Evolutionary conservation across 2,113 vertebrate genomes (phyloP), one percentile per base, ranked within the genome.

Genomic region (Synodontis membranacea): DNA sequence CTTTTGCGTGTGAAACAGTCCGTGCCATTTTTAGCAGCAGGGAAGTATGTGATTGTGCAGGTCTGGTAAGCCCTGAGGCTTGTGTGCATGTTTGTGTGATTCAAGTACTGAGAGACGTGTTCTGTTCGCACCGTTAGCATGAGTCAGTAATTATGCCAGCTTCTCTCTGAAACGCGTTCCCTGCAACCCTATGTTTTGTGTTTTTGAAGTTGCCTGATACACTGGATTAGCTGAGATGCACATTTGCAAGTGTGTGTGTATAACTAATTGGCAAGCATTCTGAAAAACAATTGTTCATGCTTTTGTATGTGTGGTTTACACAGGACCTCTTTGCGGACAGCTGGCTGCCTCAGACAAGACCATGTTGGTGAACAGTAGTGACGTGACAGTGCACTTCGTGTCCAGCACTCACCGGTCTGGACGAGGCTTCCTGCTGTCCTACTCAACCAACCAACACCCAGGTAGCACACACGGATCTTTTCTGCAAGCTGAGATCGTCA

Each of bases 371-470:
- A 92, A 91, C 87, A 94, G 93, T 90, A 96, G 93, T 66, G 84
- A 94, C 19, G 88, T 94, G 87, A 96, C 91, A 0, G 42, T 97
- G 89, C 93, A 89, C 15, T 97, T 97, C 92, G 92, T 90, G 89
- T 95, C 95, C 8, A 93, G 92, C 34, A 93, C 91, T 12, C 96
- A 97, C 88, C 96, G 87, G 74, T 96, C 96, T 0, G 96, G 97
- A 54, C 93, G 97, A 52, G 97, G 97, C 21, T 95, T 97, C 87
- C 92, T 97, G 5, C 91, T 97, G 37, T 97, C 96, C 74, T 97
- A 97, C 0, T 92, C 96, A 88, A 95, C 95, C 50, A 94, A 95
- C 0, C 92, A 93, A 90, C 91, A 95, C 80, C 91, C 94, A 95
- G 96, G 97, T 97, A 94, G 4, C 82, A 31, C 60, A 44, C 21